Evolutionary conservation across 1,140 invertebrate species (phyloP).

Genomic region (Nasonia longicornis): DNA sequence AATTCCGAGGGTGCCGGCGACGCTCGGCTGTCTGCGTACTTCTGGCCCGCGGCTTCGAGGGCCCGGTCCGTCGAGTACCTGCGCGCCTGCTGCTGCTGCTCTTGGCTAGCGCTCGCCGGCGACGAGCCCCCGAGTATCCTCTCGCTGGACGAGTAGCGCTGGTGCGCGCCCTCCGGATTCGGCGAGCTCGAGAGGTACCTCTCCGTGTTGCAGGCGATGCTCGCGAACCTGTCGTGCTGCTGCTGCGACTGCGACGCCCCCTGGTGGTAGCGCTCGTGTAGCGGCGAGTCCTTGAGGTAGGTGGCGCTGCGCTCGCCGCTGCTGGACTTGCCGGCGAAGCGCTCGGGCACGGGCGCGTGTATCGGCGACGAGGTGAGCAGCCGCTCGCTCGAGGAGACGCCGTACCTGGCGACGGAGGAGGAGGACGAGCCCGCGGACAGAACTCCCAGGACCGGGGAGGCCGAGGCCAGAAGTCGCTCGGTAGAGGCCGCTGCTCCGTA

Average conservation of each 20-base stretch:
- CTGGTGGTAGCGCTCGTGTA: constrained; percentile 60
- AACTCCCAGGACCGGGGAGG: constrained; percentile 60
- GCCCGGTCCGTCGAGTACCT: constrained; percentile 55
- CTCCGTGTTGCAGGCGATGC: constrained; percentile 54
- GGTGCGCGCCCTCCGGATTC: constrained; percentile 60
- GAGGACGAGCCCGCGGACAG: constrained; percentile 31
- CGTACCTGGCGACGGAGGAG: constrained; percentile 42
- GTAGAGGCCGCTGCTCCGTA: constrained; percentile 54
- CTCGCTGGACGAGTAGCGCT: constrained; percentile 63
- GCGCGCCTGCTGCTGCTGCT: background rate
- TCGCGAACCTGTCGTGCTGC: constrained; percentile 58
- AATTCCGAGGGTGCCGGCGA: constrained; percentile 58
- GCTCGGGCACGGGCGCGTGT: constrained; percentile 63
- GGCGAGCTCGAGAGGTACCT: constrained; percentile 60
- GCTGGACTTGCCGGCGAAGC: constrained; percentile 54
- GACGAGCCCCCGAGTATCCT: constrained; percentile 48
- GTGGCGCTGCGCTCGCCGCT: constrained; percentile 42
- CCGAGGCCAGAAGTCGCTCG: constrained; percentile 58
- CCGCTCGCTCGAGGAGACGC: constrained; percentile 53
- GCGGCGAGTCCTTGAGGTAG: constrained; percentile 56
- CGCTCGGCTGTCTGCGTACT: constrained; percentile 59
- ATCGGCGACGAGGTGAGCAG: constrained; percentile 62
- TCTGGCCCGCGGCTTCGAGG: constrained; percentile 57
- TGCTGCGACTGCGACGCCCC: constrained; percentile 42
- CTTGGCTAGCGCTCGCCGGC: background rate